A percentile compares a stretch with the other conserved stretches of the same genome.
These are phyloP conservation scores for Harpegnathos saltator DNA, from an alignment of 1,140 invertebrate genomes.

Conservation along the genomic window DNA sequence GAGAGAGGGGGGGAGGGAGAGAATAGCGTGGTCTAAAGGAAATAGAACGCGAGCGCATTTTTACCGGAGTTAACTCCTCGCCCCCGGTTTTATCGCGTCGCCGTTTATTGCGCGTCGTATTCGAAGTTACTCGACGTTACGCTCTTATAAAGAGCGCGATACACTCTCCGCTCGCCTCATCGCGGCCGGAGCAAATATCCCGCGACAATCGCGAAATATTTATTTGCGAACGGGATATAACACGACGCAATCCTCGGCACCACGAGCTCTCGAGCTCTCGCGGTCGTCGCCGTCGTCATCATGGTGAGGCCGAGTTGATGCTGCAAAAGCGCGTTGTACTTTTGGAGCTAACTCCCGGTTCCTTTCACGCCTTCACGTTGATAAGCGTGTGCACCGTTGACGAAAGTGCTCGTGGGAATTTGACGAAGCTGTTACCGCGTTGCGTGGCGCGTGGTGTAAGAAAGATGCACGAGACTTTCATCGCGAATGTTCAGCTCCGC, in stretches of 20 bases:
- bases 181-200: slow-evolving; percentile 9
- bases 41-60: slow-evolving; percentile 41
- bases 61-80: slow-evolving; percentile 49
- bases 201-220: slow-evolving; percentile 33
- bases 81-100: slow-evolving; percentile 24
- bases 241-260: not conserved
- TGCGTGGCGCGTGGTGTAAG: not conserved
- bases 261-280: too few relatives aligned
- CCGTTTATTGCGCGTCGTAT: slow-evolving; percentile 35
- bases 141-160: slow-evolving; percentile 42
- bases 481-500: not conserved
- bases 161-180: slow-evolving; percentile 15
- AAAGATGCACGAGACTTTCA: not conserved
- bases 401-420: not conserved
- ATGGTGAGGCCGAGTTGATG: not conserved
- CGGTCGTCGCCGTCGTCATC: too few relatives aligned
- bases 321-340: not conserved
- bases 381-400: slow-evolving; percentile 22
- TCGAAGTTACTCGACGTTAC: slow-evolving; percentile 49
- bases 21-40: slow-evolving; percentile 23
- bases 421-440: not conserved
- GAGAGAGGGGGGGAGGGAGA: not conserved
- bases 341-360: not conserved
- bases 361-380: not conserved
- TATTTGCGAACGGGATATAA: slow-evolving; percentile 5